A percentile compares a stretch with the other conserved stretches of the same genome.
Evolutionary conservation across 1,140 invertebrate species (phyloP).

Genomic region (Bombus waltoni): DNA sequence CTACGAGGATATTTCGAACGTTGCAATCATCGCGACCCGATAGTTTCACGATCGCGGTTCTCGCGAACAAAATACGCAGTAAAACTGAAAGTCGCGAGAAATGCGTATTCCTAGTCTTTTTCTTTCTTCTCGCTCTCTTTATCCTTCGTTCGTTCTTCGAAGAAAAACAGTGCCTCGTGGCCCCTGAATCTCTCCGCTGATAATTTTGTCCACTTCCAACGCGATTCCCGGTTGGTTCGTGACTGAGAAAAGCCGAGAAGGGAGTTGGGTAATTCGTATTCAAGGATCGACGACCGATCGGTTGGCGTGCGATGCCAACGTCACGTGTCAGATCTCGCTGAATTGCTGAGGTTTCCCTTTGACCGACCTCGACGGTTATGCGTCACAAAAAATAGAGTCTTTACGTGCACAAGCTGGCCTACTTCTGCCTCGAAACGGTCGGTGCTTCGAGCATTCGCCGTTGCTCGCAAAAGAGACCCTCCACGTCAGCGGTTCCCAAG

Average conservation of each 20-base stretch:
- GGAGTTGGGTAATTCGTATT: constrained; percentile 65
- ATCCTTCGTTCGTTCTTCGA: no score
- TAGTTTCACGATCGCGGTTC: no score
- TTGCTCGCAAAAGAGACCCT: constrained; percentile 52
- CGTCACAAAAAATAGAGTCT: constrained; percentile 64
- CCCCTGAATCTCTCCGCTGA: no score
- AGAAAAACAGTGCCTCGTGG: background rate
- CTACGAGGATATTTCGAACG: no score
- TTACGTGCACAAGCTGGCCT: constrained; percentile 67
- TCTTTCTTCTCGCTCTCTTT: no score
- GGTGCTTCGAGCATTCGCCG: constrained; percentile 60
- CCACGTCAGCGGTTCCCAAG: constrained; percentile 46
- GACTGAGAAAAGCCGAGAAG: background rate
- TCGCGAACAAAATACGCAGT: no score
- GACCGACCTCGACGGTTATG: constrained; percentile 55
- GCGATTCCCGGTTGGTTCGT: background rate
- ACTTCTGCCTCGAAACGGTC: constrained; percentile 52
- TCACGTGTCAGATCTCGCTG: constrained; percentile 70
- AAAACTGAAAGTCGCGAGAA: no score
- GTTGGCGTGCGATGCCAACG: constrained; percentile 57
- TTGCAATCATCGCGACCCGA: no score
- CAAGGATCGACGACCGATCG: constrained; percentile 69
- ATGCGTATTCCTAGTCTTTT: no score
- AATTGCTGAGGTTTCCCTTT: constrained; percentile 74
- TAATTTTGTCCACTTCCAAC: background rate